These are phyloP conservation scores for Calephelis perditalis DNA, from an alignment of 2,888 invertebrate species.

Conservation along the genomic window DNA sequence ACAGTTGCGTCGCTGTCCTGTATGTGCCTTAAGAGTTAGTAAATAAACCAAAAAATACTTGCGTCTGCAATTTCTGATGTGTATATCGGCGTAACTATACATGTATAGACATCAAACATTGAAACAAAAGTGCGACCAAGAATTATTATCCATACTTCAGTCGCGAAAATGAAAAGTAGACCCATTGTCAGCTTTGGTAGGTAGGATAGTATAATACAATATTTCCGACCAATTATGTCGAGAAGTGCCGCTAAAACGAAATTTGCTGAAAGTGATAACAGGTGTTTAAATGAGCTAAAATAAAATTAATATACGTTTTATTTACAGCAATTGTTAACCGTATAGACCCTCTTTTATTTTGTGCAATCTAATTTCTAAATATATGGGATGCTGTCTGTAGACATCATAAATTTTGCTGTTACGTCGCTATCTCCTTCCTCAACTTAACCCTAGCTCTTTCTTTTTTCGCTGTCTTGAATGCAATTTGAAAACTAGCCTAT, in stretches of 20 bases:
- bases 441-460: too few relatives aligned
- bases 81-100: background rate
- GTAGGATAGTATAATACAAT: slow-evolving; percentile 3
- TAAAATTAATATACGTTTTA: too few relatives aligned
- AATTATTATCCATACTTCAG: slow-evolving; percentile 16
- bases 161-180: slow-evolving; percentile 6
- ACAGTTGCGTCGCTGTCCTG: too few relatives aligned
- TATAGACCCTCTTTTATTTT: too few relatives aligned
- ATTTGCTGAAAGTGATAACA: slow-evolving; percentile 5
- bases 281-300: too few relatives aligned
- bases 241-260: background rate
- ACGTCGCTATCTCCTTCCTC: too few relatives aligned
- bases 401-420: too few relatives aligned
- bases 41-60: slow-evolving; percentile 3
- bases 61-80: slow-evolving; percentile 14
- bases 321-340: too few relatives aligned
- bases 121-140: background rate
- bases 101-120: background rate
- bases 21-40: background rate
- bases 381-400: too few relatives aligned
- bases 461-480: too few relatives aligned
- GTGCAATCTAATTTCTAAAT: too few relatives aligned
- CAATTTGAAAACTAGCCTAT: too few relatives aligned
- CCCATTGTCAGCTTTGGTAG: slow-evolving; percentile 12
- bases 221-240: slow-evolving; percentile 10